Percentiles rank a stretch among this genome's conserved stretches.
phyloP scores from a whole-genome alignment of 2,113 vertebrate genomes.

The Heteronetta atricapilla region DNA sequence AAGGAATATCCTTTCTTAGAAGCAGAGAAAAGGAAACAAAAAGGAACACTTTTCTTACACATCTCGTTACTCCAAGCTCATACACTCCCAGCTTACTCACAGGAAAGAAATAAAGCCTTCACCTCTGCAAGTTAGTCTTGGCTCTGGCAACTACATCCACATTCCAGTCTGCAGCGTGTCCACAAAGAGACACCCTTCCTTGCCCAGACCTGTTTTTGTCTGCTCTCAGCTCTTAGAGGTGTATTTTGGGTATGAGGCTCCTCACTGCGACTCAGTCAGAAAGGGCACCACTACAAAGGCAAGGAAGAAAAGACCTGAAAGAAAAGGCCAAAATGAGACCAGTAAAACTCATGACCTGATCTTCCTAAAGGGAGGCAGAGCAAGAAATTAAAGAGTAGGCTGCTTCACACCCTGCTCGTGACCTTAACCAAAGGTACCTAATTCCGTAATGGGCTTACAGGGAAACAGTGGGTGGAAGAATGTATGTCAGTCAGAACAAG shows the following conservation, averaged over 20 bases:
- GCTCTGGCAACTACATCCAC: constrained; percentile 14
- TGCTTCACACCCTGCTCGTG: background rate
- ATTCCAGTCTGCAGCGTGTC: constrained; percentile 15
- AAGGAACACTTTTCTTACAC: background rate
- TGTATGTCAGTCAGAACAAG: background rate
- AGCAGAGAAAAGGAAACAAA: background rate
- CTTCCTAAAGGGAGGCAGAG: background rate
- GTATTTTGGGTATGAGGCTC: background rate
- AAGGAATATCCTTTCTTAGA: background rate
- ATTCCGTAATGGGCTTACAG: background rate
- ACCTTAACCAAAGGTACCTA: background rate
- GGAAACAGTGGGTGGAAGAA: background rate
- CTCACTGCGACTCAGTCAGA: background rate
- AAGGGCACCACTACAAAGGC: background rate
- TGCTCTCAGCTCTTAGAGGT: background rate
- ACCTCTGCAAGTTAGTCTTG: constrained; percentile 39
- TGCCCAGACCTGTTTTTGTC: background rate
- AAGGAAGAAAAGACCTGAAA: background rate
- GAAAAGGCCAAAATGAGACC: background rate
- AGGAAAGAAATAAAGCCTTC: constrained; percentile 48
- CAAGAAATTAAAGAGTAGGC: background rate
- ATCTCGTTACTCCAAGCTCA: background rate
- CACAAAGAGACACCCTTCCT: constrained; percentile 16
- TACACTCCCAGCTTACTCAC: constrained; percentile 6
- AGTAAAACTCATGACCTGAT: background rate